Conservation (phyloP, 2,888 invertebrate species). For the Ennomos fuscantarius region DNA sequence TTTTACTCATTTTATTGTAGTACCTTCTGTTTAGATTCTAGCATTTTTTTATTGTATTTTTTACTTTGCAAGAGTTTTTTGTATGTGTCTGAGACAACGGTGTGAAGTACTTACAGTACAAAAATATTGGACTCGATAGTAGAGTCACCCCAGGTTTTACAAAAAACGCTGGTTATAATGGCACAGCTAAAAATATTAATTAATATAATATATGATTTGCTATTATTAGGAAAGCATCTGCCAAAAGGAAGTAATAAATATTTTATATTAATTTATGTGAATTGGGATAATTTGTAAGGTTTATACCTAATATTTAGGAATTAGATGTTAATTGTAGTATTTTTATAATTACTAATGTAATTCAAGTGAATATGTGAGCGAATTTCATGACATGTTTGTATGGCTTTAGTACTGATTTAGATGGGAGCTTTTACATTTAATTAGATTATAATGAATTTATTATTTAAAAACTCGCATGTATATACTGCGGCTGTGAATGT, state of each 20-base stretch:
- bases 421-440: constrained; percentile 32
- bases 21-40: not conserved
- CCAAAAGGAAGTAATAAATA: constrained; percentile 7
- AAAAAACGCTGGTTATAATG: not conserved
- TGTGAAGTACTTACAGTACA: constrained; percentile 19
- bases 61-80: not conserved
- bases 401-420: constrained; percentile 28
- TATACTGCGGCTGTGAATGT: constrained; percentile 64
- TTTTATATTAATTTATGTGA: constrained; percentile 21
- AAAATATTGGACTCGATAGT: constrained; percentile 5
- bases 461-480: constrained; percentile 40
- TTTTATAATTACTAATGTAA: constrained; percentile 29
- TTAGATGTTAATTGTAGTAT: constrained; percentile 18
- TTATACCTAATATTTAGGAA: constrained; percentile 25
- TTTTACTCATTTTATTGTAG: too few species aligned
- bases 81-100: not conserved
- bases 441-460: constrained; percentile 23
- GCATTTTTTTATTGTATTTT: not conserved
- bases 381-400: constrained; percentile 63
- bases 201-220: constrained; percentile 10
- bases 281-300: constrained; percentile 22
- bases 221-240: constrained; percentile 9
- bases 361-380: constrained; percentile 51
- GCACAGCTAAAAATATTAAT: not conserved
- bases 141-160: not conserved